Conservation (phyloP, 2,888 invertebrate species). For the Geotrupes spiniger region DNA sequence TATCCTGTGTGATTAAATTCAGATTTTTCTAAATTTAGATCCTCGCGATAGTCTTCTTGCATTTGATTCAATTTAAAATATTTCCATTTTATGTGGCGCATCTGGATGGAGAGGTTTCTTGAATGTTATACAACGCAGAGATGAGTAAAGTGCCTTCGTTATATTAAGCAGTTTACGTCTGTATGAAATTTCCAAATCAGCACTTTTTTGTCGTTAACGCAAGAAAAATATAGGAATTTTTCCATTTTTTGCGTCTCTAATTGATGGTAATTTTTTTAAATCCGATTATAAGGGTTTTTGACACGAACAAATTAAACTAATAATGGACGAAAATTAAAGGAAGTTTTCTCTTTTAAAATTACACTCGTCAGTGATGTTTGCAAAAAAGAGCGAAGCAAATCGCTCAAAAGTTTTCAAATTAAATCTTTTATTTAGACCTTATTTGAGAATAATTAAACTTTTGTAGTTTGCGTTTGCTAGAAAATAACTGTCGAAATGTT, state of each 20-base stretch:
- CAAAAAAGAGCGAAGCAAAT: no score
- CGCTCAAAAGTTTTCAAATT: no score
- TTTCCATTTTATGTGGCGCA: neutral
- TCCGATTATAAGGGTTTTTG: conserved; percentile 18
- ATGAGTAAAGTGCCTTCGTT: conserved; percentile 26
- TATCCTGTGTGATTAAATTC: no score
- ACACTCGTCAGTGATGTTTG: no score
- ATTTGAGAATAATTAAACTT: no score
- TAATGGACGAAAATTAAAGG: conserved; percentile 3
- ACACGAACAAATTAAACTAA: conserved; percentile 9
- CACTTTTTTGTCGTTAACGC: conserved; percentile 12
- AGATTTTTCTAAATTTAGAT: no score
- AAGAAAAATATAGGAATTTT: neutral
- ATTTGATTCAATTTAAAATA: conserved; percentile 7
- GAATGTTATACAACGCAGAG: conserved; percentile 17
- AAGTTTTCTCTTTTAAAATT: conserved; percentile 1
- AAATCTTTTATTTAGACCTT: no score
- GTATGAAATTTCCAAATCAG: conserved; percentile 22
- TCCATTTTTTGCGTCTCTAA: conserved; percentile 18
- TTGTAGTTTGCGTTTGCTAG: no score
- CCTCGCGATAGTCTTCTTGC: neutral
- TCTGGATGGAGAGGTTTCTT: conserved; percentile 4
- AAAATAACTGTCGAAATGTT: no score
- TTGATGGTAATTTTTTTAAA: conserved; percentile 22
- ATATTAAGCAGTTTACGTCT: conserved; percentile 25